Base-by-base conservation (phyloP, 2,888 invertebrate species). In the Autographa pulchrina region DNA sequence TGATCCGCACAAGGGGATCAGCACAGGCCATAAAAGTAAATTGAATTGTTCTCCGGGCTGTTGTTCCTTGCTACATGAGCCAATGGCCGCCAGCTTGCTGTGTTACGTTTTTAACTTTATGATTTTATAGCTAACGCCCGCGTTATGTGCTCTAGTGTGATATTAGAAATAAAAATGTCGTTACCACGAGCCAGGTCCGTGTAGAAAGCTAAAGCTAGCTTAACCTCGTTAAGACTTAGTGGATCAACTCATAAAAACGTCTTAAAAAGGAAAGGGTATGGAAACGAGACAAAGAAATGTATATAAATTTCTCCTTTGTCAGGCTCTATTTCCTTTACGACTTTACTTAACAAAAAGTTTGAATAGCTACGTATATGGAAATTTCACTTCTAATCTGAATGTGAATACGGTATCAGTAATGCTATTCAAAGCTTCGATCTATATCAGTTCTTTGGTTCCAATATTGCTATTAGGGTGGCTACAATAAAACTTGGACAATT, bases 401-500 rank as follows among this genome's bases (percentile, higher is more conserved):
- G 72, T 71, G 84, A 86, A 82, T 79, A 83, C 80, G 60, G 84
- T 84, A 86, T 85, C 85, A 81, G 85, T 85, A 88, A 88, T 89
- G 86, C 83, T 88, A 89, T 88, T 88, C 88, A 90, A 86, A 89
- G 85, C 85, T 86, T 82, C 71, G 84, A 87, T 84, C 75, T 84
- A 86, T 91, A 90, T 90, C 90, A 88, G 88, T 88, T 89, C 88
- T 87, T 87, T 87, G 88, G 86, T 88, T 88, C 86, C 89, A 90
- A 92, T 92, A 92, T 90, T 91, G 91, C 91, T 92, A 92, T 92
- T 92, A 92, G 90, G 91, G 89, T 86, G 87, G 89, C 89, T 90
- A 92, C 90, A 94, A 92, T 95, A 94, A 93, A 94, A 95, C 94
- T 95, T 95, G 90, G 89, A 94, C 94, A 94, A 93, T 95, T 94